phyloP scores from a whole-genome alignment of 2,888 invertebrate species.

The Clusia tigrina region DNA sequence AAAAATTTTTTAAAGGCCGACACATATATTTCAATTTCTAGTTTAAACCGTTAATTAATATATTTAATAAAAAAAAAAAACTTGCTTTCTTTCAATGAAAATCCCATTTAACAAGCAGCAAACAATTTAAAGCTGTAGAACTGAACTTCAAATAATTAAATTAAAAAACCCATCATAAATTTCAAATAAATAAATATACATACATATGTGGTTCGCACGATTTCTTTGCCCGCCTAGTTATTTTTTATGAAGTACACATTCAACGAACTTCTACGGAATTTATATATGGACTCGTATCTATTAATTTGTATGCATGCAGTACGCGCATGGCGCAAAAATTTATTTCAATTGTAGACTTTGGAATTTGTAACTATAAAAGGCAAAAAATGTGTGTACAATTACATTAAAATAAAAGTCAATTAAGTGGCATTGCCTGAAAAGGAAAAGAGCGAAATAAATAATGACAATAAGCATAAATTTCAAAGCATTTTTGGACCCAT shows the following conservation, averaged over 20 bases:
- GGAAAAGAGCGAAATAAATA: slow-evolving; percentile 2
- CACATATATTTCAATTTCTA: no score
- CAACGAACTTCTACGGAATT: slow-evolving; percentile 54
- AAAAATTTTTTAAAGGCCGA: no score
- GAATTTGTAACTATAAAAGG: slow-evolving; percentile 39
- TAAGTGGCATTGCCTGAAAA: background rate
- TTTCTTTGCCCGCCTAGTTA: background rate
- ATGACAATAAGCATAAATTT: slow-evolving; percentile 19
- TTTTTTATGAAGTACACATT: background rate
- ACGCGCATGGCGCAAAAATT: slow-evolving; percentile 57
- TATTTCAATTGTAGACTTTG: slow-evolving; percentile 58
- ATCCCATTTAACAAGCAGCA: no score
- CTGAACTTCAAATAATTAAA: background rate
- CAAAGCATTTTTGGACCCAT: background rate
- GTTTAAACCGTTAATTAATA: no score
- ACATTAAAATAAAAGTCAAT: background rate
- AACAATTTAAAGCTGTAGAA: background rate
- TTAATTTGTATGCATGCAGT: slow-evolving; percentile 56
- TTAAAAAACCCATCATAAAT: background rate
- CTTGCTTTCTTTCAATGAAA: no score
- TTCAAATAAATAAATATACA: background rate
- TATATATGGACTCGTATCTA: slow-evolving; percentile 47
- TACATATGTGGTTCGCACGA: background rate
- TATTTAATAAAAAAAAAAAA: no score
- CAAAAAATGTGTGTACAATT: background rate